These are phyloP conservation scores for Saxidomus purpurata DNA, from an alignment of 1,140 invertebrate species.

Conservation along the genomic window DNA sequence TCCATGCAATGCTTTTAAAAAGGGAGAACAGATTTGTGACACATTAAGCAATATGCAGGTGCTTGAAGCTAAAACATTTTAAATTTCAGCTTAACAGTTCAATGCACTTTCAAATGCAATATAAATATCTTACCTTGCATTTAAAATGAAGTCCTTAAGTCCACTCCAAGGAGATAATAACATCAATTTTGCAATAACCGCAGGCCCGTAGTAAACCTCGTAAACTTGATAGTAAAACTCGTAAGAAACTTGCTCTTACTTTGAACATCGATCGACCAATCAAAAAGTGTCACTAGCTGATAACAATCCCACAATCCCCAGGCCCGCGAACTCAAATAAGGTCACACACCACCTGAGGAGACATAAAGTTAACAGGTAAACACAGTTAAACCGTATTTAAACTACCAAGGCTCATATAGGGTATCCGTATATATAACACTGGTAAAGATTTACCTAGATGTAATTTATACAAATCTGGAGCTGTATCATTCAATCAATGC, in stretches of 20 bases:
- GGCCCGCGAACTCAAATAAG: conserved; percentile 4
- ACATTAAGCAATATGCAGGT: too few species aligned
- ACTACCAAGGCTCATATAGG: background rate
- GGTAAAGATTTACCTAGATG: too few species aligned
- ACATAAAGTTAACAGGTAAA: background rate
- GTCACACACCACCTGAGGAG: background rate
- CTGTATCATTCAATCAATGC: too few species aligned
- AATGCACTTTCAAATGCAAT: background rate
- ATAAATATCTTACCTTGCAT: conserved; percentile 3
- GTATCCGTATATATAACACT: background rate
- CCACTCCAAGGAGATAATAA: background rate
- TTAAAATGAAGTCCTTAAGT: background rate
- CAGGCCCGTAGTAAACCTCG: background rate
- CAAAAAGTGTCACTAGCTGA: background rate
- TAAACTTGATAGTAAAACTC: conserved; percentile 11
- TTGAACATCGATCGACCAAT: background rate
- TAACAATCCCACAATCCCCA: background rate
- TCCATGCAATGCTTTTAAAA: too few species aligned
- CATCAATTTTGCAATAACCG: conserved; percentile 3
- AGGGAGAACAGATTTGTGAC: too few species aligned
- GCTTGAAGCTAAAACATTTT: too few species aligned
- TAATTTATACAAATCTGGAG: too few species aligned
- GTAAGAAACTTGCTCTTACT: background rate
- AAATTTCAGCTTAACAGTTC: too few species aligned
- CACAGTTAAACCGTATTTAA: background rate